These are phyloP conservation scores for Chaenogobius annularis DNA, from an alignment of 2,113 vertebrate genomes.

Conservation along the genomic window DNA sequence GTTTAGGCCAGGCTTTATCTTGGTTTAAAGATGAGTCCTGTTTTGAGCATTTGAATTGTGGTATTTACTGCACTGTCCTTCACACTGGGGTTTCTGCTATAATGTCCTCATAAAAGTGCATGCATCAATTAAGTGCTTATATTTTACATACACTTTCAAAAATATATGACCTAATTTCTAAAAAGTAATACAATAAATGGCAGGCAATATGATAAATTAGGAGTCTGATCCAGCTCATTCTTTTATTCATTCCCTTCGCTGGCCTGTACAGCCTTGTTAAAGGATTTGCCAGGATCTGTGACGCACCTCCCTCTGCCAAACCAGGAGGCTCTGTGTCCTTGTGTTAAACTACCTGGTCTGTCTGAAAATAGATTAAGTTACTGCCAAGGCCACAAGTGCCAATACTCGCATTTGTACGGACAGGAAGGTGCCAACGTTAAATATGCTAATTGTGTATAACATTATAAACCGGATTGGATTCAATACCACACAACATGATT, in stretches of 20 bases:
- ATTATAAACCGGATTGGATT: slow-evolving; percentile 23
- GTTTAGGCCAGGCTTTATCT: no score
- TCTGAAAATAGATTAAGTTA: slow-evolving; percentile 39
- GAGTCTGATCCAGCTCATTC: slow-evolving; percentile 18
- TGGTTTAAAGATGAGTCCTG: no score
- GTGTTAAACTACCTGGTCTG: slow-evolving; percentile 36
- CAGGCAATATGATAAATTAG: slow-evolving; percentile 4
- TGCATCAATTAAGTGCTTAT: neutral
- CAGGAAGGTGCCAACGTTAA: slow-evolving; percentile 11
- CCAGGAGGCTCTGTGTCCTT: slow-evolving; percentile 34
- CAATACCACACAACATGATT: neutral
- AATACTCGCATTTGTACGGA: slow-evolving; percentile 18
- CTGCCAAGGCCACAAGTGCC: slow-evolving; percentile 24
- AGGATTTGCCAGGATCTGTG: slow-evolving; percentile 25
- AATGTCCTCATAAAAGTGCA: neutral
- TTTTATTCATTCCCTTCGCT: slow-evolving; percentile 16
- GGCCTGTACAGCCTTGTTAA: slow-evolving; percentile 21
- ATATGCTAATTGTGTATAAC: slow-evolving; percentile 30
- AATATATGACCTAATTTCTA: neutral
- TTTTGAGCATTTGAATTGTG: neutral
- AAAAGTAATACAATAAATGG: neutral
- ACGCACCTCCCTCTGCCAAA: slow-evolving; percentile 23
- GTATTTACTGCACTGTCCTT: neutral
- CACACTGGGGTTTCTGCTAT: neutral
- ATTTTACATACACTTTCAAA: neutral